A percentile compares a stretch with the other conserved stretches of the same genome.
Conservation (phyloP, 1,140 invertebrate species). For the Orius insidiosus region DNA sequence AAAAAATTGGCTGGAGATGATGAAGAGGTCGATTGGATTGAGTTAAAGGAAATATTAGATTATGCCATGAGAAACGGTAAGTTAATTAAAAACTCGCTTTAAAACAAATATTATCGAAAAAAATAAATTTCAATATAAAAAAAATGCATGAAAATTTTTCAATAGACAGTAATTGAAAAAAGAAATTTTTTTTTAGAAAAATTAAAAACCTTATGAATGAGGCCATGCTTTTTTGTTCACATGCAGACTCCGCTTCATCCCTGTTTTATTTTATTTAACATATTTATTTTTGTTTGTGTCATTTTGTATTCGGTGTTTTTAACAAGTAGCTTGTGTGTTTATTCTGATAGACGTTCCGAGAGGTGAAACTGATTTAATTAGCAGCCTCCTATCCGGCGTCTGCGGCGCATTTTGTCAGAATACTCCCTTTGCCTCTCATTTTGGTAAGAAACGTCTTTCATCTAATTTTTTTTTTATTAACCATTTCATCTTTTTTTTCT, state of each 20-base stretch:
- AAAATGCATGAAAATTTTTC: no score
- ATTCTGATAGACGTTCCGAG: slow-evolving; percentile 18
- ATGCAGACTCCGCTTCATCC: no score
- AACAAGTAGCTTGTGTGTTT: slow-evolving; percentile 4
- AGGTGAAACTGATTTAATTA: slow-evolving; percentile 24
- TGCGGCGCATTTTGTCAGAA: slow-evolving; percentile 41
- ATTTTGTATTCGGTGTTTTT: no score
- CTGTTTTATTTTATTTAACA: no score
- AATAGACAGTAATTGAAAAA: no score
- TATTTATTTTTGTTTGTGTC: no score
- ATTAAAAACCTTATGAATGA: no score
- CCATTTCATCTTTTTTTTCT: not conserved
- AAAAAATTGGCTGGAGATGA: slow-evolving; percentile 73
- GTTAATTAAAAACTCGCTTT: no score
- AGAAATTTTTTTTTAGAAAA: no score
- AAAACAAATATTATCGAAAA: no score
- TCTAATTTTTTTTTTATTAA: slow-evolving; percentile 7
- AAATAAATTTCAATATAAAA: no score
- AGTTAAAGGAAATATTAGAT: slow-evolving; percentile 83
- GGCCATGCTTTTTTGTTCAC: no score
- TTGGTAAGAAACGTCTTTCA: slow-evolving; percentile 22
- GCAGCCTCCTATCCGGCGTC: slow-evolving; percentile 32
- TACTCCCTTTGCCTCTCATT: slow-evolving; percentile 29
- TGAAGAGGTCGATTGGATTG: slow-evolving; percentile 84
- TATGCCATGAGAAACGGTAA: slow-evolving; percentile 76